Conservation (phyloP, 1,140 invertebrate species). For the Diuraphis noxia region DNA sequence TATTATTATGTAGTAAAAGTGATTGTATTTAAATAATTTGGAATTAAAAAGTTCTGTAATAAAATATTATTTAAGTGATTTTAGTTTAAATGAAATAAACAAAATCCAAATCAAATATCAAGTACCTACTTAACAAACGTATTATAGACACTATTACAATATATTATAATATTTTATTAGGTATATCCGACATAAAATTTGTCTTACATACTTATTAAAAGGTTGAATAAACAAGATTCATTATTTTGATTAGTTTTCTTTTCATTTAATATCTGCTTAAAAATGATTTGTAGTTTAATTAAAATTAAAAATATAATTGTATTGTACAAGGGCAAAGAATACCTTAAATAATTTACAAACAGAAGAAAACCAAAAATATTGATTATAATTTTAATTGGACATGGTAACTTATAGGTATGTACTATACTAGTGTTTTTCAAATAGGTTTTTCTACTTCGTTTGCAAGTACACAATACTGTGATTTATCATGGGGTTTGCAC, state of each 20-base stretch:
- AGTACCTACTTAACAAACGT: too few species aligned
- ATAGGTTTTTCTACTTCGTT: not conserved
- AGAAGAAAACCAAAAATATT: not conserved
- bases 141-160: not conserved
- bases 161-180: too few species aligned
- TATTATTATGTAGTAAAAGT: too few species aligned
- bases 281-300: not conserved
- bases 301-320: constrained; percentile 12
- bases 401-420: too few species aligned
- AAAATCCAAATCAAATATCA: not conserved
- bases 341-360: not conserved
- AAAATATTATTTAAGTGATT: not conserved
- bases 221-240: not conserved
- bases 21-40: not conserved
- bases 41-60: not conserved
- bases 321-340: not conserved
- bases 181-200: not conserved
- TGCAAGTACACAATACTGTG: not conserved
- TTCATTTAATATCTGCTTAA: not conserved
- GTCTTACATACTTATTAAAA: not conserved
- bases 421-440: not conserved
- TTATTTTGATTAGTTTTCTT: not conserved
- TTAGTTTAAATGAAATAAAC: not conserved
- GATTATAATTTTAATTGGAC: not conserved
- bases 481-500: too few species aligned